Evolutionary conservation across 2,797 vertebrate species (phyloP), one percentile per base, ranked within the genome.

Genomic region (Lophius americanus): DNA sequence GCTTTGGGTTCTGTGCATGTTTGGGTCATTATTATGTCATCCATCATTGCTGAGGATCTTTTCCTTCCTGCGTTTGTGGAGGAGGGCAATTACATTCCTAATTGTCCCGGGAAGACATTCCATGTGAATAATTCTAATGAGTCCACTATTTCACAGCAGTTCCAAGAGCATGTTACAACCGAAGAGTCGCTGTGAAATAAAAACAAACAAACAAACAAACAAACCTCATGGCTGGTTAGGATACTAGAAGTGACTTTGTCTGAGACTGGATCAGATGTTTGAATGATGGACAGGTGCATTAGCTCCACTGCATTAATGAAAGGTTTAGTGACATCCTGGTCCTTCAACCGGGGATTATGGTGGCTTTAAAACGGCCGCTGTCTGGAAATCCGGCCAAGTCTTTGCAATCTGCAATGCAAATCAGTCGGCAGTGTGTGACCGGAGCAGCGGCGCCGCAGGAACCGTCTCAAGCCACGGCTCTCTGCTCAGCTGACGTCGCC

Each of bases 351-450:
- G 67, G 83, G 84, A 88, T 78, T 85, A 83, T 60, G 41, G 68
- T 52, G 77, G 75, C 79, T 87, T 84, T 86, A 73, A 82, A 81
- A 88, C 78, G 81, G 77, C 41, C 36, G 77, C 82, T 84, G 81
- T 68, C 73, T 77, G 79, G 75, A 87, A 82, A 88, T 61, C 79
- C 50, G n/a, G 77, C 84, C 62, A 73, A 81, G 85, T 88, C 91
- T 71, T 51, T 63, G 42, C 68, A 79, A 82, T 91, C 85, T 88
- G 84, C 85, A 85, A 89, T 86, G 81, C 88, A 90, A 86, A 91
- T 92, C 87, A 87, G 84, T 90, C 83, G 83, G 47, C 72, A 56
- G 61, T 56, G 78, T 70, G 70, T 42, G 62, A 80, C 66, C 72
- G 8, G 60, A 53, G 63, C 76, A 73, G 76, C 55, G 62, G 71